Percentiles rank a stretch among this genome's conserved stretches.
phyloP scores from a whole-genome alignment of 2,113 vertebrate genomes.

The Solea senegalensis region DNA sequence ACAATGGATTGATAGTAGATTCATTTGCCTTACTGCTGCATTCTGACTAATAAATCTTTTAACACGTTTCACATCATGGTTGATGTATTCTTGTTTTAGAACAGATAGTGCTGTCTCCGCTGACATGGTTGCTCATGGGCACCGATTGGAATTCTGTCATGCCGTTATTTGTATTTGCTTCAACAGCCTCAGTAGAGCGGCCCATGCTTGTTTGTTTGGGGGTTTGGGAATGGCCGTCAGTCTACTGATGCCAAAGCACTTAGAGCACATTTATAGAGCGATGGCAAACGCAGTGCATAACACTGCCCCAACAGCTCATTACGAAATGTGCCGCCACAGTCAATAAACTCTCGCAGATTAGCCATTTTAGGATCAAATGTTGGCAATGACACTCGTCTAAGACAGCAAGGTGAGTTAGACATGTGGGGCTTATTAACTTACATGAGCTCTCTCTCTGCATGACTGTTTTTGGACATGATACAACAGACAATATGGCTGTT shows the following conservation, averaged over 20 bases:
- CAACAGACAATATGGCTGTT: background rate
- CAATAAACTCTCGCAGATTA: background rate
- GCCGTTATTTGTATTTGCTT: slow-evolving; percentile 55
- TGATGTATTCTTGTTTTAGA: slow-evolving; percentile 27
- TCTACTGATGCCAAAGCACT: slow-evolving; percentile 47
- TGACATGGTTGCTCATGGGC: slow-evolving; percentile 35
- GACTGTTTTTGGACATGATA: background rate
- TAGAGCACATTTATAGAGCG: slow-evolving; percentile 54
- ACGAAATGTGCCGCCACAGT: slow-evolving; percentile 13
- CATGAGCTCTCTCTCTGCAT: background rate
- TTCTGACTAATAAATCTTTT: slow-evolving; percentile 6
- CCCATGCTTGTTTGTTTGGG: slow-evolving; percentile 54
- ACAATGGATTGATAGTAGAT: slow-evolving; percentile 7
- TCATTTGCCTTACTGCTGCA: background rate
- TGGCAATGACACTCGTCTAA: slow-evolving; percentile 16
- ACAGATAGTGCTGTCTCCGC: slow-evolving; percentile 29
- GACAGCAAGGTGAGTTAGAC: slow-evolving; percentile 10
- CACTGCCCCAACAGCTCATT: slow-evolving; percentile 34
- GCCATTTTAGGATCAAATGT: slow-evolving; percentile 15
- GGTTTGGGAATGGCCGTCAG: slow-evolving; percentile 57
- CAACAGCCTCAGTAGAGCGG: slow-evolving; percentile 32
- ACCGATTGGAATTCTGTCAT: slow-evolving; percentile 41
- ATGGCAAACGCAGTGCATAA: slow-evolving; percentile 32
- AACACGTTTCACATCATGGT: slow-evolving; percentile 23
- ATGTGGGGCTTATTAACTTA: background rate